Evolutionary conservation across 2,888 invertebrate species (phyloP).

Genomic region (Opisthograptis luteolata): DNA sequence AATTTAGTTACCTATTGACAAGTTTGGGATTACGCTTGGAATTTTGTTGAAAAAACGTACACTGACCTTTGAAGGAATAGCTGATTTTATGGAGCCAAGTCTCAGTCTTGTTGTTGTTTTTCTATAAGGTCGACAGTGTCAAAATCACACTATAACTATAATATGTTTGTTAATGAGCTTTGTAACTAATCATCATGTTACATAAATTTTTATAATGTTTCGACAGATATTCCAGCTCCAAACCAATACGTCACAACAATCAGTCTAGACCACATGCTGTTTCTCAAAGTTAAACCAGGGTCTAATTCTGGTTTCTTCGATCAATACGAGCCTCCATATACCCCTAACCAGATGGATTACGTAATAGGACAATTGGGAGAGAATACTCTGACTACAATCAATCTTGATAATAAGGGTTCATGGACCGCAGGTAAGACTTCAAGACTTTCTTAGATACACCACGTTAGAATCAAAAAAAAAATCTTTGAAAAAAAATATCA

Average conservation of each 20-base stretch:
- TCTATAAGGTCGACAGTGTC: too few relatives aligned
- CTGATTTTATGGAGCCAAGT: too few relatives aligned
- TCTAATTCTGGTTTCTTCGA: slow-evolving; percentile 28
- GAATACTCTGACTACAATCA: slow-evolving; percentile 46
- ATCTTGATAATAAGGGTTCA: slow-evolving; percentile 42
- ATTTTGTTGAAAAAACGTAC: too few relatives aligned
- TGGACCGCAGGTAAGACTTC: slow-evolving; percentile 42
- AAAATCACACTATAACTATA: too few relatives aligned
- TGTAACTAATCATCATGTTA: background rate
- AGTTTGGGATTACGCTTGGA: too few relatives aligned
- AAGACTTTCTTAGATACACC: too few relatives aligned
- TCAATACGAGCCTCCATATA: slow-evolving; percentile 25
- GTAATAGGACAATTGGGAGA: slow-evolving; percentile 35
- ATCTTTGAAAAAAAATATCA: too few relatives aligned
- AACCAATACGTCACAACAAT: slow-evolving; percentile 72
- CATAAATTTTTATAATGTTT: background rate
- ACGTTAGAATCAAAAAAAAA: too few relatives aligned
- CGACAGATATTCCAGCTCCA: slow-evolving; percentile 56
- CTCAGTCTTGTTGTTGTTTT: too few relatives aligned
- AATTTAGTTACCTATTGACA: too few relatives aligned
- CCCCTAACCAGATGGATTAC: slow-evolving; percentile 33
- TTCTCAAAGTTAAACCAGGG: slow-evolving; percentile 50
- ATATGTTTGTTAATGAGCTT: background rate
- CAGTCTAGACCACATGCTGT: slow-evolving; percentile 79
- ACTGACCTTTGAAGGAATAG: too few relatives aligned